These are phyloP conservation scores for Numenius phaeopus DNA, from an alignment of 2,797 vertebrate genomes.

Conservation along the genomic window DNA sequence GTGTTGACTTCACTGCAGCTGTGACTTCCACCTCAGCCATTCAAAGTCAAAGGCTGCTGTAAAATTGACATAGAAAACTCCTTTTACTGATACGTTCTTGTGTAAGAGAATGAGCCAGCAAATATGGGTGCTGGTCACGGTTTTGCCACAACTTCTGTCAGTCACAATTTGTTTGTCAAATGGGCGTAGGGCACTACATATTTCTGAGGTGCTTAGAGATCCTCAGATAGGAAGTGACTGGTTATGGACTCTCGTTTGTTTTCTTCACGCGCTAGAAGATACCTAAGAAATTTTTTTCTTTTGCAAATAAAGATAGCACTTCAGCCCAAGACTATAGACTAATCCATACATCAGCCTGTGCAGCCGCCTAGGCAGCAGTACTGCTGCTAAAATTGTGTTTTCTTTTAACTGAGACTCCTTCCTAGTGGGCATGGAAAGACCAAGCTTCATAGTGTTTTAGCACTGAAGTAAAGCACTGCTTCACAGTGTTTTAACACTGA, in stretches of 20 bases:
- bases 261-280: not conserved
- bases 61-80: not conserved
- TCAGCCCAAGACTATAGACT: not conserved
- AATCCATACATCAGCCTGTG: not conserved
- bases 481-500: not conserved
- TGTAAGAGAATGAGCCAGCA: not conserved
- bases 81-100: not conserved
- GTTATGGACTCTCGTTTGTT: not conserved
- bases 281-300: not conserved
- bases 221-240: not conserved
- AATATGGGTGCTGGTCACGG: not conserved
- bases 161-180: not conserved
- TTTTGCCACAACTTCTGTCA: not conserved
- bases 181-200: not conserved
- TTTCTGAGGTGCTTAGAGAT: not conserved
- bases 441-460: not conserved
- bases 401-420: not conserved
- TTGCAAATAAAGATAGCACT: not conserved
- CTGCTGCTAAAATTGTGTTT: not conserved
- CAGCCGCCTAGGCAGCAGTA: not conserved
- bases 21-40: not conserved
- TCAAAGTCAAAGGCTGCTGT: not conserved
- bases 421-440: not conserved
- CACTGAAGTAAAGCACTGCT: not conserved
- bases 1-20: conserved; percentile 24